Evolutionary conservation across 2,113 vertebrate genomes (phyloP), one percentile per base, ranked within the genome.

Genomic region (Tyto alba): DNA sequence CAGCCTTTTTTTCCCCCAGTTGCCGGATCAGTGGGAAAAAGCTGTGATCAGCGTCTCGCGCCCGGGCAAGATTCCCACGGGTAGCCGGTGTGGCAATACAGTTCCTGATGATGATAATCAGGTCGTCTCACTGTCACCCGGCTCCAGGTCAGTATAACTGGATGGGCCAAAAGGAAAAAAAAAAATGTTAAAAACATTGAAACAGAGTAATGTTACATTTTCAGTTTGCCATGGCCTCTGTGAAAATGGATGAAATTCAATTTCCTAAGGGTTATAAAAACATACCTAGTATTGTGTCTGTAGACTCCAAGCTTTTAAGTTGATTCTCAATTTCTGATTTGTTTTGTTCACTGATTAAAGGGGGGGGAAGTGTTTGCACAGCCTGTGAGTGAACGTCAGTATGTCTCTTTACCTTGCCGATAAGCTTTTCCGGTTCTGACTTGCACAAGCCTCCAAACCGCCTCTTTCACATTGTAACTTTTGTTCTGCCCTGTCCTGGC

Each of bases 1-100:
- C 18, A 63, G 40, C 18, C 13, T n/a, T 62, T 55, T 82, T 50
- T 71, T 27, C 13, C 13, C 63, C 34, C 90, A 99, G 99, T 97
- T 99, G 73, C 99, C 99, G 0, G 99, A 99, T 93, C 98, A 99
- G 90, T 99, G 99, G 99, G 99, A 99, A 94, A 99, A 99, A 96
- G 99, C 99, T 88, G 96, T 99, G 92, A 98, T 99, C 98, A 99
- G 87, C 0, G 97, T 99, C 74, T 98, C 98, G 2, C 98, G 99
- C 53, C 99, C 99, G 9, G 98, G 98, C 66, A 98, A 96, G 94
- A 99, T 99, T 97, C 97, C 95, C 87, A 95, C 98, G 4, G 98
- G 99, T 83, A 99, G 99, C 95, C 98, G 99, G 43, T 99, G 99
- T 96, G 98, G 99, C 59, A 99, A 99, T 96, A 99, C 99, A 1